Base-by-base conservation (phyloP, 1,140 invertebrate species). In the Drosophila takahashii region DNA sequence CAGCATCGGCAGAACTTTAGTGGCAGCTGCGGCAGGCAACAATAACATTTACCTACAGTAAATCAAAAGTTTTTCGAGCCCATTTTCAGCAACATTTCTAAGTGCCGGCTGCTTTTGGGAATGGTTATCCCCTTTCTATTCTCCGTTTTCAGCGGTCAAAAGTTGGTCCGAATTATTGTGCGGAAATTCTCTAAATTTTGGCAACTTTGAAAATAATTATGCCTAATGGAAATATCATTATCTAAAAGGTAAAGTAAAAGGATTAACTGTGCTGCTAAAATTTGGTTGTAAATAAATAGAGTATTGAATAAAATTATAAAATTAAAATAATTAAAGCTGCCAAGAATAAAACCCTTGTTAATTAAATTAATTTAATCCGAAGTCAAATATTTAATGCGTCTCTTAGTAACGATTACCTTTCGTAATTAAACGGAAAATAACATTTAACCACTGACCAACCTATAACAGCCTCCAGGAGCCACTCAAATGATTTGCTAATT, bases 11-110 rank as follows among this genome's bases (percentile, higher is more conserved):
- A 66, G 42, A 77, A 47, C 65, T 71, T 39, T 52, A 77, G 53
- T 71, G 77, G 53, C 73, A 74, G 71, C 84, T 72, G 76, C 50
- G 66, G 59, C 83, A 79, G 52, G 18, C 76, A 74, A 79, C 76
- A 87, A 86, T 83, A 86, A 78, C 59, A 83, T 87, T 87, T 83
- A 79, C 71, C 64, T 76, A 75, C 67, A 77, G 58, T 79, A 67
- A 70, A 81, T 86, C 69, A 70, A 65, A 67, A 86, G 51, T 81
- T 84, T 73, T 72, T 71, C 67, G 65, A 48, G 67, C 41, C 67
- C 67, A 56, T 56, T 70, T 36, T 5, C 29, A 34, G 34, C 64
- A 56, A 56, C 34, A 69, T 70, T 70, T 70, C 64, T 27, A 70
- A 70, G 64, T 70, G 48, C 50, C 47, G 62, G 50, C 66, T 70